Conservation (phyloP, 2,888 invertebrate genomes). For the Tipula unca region DNA sequence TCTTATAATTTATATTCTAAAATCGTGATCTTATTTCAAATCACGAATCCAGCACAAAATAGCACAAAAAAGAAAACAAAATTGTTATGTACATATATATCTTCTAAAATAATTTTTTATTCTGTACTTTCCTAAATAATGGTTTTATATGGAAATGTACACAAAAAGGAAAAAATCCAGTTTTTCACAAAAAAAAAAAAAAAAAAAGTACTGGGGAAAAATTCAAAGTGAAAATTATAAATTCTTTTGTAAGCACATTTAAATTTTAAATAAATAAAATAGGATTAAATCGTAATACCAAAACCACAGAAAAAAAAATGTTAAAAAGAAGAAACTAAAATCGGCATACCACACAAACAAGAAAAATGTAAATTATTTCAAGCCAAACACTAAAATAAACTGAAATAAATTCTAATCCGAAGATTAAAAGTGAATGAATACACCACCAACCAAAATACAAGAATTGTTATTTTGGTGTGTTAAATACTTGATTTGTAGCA, state of each 20-base stretch:
- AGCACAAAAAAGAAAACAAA: neutral
- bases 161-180: neutral
- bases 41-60: neutral
- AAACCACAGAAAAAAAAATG: neutral
- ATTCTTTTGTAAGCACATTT: neutral
- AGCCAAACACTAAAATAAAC: neutral
- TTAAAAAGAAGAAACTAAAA: neutral
- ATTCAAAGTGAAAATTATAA: neutral
- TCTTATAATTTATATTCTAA: constrained; percentile 8
- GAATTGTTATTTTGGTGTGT: neutral
- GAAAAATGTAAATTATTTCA: neutral
- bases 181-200: neutral
- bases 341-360: neutral
- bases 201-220: neutral
- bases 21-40: constrained; percentile 8
- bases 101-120: neutral
- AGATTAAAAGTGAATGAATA: neutral
- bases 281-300: neutral
- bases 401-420: neutral
- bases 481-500: neutral
- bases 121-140: neutral
- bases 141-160: neutral
- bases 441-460: neutral
- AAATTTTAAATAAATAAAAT: constrained; percentile 8
- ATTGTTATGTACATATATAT: neutral